Base-by-base conservation (phyloP, 2,113 vertebrate genomes). In the Rattus rattus region DNA sequence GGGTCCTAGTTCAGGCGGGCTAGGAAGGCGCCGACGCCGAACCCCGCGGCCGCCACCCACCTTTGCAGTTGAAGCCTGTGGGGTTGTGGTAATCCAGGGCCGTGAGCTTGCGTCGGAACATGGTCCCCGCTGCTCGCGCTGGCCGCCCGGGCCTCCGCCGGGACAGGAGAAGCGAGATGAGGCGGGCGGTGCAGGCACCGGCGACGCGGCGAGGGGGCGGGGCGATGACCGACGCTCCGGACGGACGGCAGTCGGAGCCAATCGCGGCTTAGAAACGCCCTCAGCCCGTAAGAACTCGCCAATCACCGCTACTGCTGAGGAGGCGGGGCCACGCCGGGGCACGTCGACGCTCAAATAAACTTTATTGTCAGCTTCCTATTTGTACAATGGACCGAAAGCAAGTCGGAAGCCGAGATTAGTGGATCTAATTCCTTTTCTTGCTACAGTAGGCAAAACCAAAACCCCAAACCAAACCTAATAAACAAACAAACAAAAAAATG, bases 31-130 rank as follows among this genome's bases (percentile, higher is more conserved):
- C 56, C 20, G 43, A 19, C 69, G 33, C 24, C 81, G 1, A 7
- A 77, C 30, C 14, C 26, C 39, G n/a, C 13, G 36, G 63, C 22
- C 36, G 3, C 1, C 6, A 20, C 98, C 98, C 98, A 99, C 99
- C 99, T 99, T 98, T 99, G 97, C 99, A 99, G 97, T 99, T 99
- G 97, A 99, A 99, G 43, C 98, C 98, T 5, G 96, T 54, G 0
- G 99, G 99, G 90, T 99, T 99, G 97, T 99, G 99, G 90, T 99
- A 99, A 73, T 99, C 99, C 14, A 99, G 98, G 1, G 99, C 99
- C 69, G 99, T 98, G 16, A 99, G 98, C 96, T 99, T 99, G 83
- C 99, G 99, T 92, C 99, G 99, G 96, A 99, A 99, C 99, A 99
- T 99, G 96, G 76, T 86, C 39, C 89, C 61, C 30, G 70, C 94